These are phyloP conservation scores for Drosophila mimica DNA, from an alignment of 2,888 invertebrate species.

Conservation along the genomic window DNA sequence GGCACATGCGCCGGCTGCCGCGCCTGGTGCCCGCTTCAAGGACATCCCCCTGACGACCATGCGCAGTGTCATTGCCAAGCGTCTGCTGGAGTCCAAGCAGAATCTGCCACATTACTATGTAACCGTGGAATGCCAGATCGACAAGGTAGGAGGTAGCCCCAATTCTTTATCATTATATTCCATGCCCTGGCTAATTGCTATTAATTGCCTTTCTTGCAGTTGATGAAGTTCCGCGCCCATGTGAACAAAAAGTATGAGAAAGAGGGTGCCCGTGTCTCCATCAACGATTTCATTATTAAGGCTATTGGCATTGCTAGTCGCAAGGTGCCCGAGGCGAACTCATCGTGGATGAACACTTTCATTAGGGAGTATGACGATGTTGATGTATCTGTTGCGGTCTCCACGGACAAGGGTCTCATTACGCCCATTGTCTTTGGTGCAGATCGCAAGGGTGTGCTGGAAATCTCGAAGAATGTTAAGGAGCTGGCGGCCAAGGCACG, in stretches of 20 bases:
- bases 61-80: slow-evolving; percentile 94
- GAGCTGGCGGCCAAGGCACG: slow-evolving; percentile 93
- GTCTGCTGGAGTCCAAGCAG: slow-evolving; percentile 94
- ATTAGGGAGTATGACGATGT: slow-evolving; percentile 97
- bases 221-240: slow-evolving; percentile 89
- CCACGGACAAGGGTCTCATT: slow-evolving; percentile 96
- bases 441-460: slow-evolving; percentile 94
- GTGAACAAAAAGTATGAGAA: slow-evolving; percentile 93
- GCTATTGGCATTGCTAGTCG: slow-evolving; percentile 95
- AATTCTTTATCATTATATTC: slow-evolving; percentile 65
- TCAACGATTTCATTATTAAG: slow-evolving; percentile 98
- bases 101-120: slow-evolving; percentile 99
- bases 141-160: slow-evolving; percentile 86
- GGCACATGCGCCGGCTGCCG: slow-evolving; percentile 54
- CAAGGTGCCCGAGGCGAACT: slow-evolving; percentile 96
- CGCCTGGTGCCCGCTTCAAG: slow-evolving; percentile 80
- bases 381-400: slow-evolving; percentile 98
- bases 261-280: slow-evolving; percentile 93
- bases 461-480: slow-evolving; percentile 93
- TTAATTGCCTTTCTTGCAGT: slow-evolving; percentile 49
- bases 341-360: slow-evolving; percentile 96
- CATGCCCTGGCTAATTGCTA: neutral
- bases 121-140: slow-evolving; percentile 93
- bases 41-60: slow-evolving; percentile 95
- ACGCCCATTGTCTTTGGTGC: slow-evolving; percentile 98